Evolutionary conservation across 2,888 invertebrate genomes (phyloP).

Genomic region (Luffia ferchaultella): DNA sequence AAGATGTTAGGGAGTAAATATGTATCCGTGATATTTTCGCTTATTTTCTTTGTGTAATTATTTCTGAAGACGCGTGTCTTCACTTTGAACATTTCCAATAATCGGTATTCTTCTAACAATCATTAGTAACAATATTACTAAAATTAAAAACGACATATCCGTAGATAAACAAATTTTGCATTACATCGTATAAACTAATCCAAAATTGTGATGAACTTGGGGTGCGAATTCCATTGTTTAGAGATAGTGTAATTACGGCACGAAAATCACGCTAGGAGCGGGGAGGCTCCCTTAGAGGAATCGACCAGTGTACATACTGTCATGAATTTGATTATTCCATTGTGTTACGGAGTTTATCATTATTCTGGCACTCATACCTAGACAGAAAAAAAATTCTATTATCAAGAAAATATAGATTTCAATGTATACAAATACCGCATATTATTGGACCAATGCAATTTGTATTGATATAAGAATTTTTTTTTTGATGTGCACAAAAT

Average conservation of each 20-base stretch:
- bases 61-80: neutral
- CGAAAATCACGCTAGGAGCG: slow-evolving; percentile 3
- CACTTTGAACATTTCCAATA: neutral
- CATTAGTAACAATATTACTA: neutral
- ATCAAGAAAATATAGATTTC: too few relatives aligned
- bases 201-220: slow-evolving; percentile 30
- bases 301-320: neutral
- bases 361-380: too few relatives aligned
- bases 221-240: slow-evolving; percentile 32
- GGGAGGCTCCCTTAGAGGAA: neutral
- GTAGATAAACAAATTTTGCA: neutral
- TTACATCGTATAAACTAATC: neutral
- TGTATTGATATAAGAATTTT: too few relatives aligned
- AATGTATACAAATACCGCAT: too few relatives aligned
- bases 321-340: neutral
- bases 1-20: too few relatives aligned
- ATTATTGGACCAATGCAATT: too few relatives aligned
- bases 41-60: neutral
- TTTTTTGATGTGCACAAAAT: too few relatives aligned
- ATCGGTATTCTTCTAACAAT: neutral
- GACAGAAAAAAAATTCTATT: too few relatives aligned
- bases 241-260: slow-evolving; percentile 6
- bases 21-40: neutral
- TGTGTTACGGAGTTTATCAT: too few relatives aligned
- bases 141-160: neutral